Evolutionary conservation across 1,140 invertebrate genomes (phyloP), one percentile per base, ranked within the genome.

Genomic region (Pemphigus obesinymphae): DNA sequence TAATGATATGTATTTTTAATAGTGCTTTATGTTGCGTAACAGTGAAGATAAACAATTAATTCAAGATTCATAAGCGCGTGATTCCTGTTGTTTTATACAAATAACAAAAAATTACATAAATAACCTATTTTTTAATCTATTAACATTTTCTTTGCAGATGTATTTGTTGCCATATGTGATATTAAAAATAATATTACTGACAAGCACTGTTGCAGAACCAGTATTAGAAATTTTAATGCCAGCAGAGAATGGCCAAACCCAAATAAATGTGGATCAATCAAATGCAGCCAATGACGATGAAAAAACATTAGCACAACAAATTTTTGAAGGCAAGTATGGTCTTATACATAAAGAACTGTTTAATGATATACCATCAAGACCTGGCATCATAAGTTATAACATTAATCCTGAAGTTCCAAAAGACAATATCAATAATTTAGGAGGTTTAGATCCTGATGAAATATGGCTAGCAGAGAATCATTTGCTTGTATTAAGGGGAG

Each of bases 401-500:
- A 87, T 89, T 0, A 95, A 95, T 85, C 89, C 91, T 0, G 94
- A 95, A 85, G 92, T 93, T 3, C 91, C 92, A 0, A 91, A 91
- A 84, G 94, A 96, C 86, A 94, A 91, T 81, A 88, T 91, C 2
- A 90, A 92, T 80, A 95, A 91, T 86, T 88, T 94, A 4, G 95
- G 94, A 15, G 95, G 95, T 17, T 87, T 96, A 0, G 91, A 92
- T 84, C 90, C 92, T 84, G 92, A 95, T 61, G 94, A 96, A 83
- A 95, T 96, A 83, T 96, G 94, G 94, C 87, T 96, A 61, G 93
- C 94, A 0, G 95, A 96, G 85, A 94, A 95, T 85, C 94, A 96
- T 86, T 87, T 96, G 43, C 86, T 96, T 17, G 94, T 96, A 15
- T 87, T 96, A 34, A 92, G 91, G 85, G 95, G 95, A 34, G 94